Evolutionary conservation across 1,140 invertebrate genomes (phyloP).

Genomic region (Chrysomallon squamiferum): DNA sequence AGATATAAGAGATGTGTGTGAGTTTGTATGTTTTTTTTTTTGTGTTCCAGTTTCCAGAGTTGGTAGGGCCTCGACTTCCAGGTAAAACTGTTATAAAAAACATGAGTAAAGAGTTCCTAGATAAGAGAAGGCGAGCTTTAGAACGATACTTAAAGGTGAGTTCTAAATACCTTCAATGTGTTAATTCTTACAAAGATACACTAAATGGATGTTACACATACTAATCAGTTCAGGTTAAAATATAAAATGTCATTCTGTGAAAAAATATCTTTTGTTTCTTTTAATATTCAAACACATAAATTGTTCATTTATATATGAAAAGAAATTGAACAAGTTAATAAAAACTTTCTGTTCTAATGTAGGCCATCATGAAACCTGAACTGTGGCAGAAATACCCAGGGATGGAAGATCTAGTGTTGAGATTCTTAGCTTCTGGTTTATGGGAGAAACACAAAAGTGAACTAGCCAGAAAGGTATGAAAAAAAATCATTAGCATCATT

Average conservation of each 20-base stretch:
- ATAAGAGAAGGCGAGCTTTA: slow-evolving; percentile 83
- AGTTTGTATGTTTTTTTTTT: too few species aligned
- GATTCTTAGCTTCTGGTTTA: slow-evolving; percentile 81
- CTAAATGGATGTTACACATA: too few species aligned
- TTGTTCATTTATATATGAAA: too few species aligned
- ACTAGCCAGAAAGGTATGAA: slow-evolving; percentile 61
- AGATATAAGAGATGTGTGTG: too few species aligned
- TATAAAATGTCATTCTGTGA: too few species aligned
- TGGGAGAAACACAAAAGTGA: slow-evolving; percentile 71
- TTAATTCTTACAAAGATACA: too few species aligned
- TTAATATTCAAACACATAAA: too few species aligned
- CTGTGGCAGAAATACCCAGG: slow-evolving; percentile 72
- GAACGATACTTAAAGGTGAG: slow-evolving; percentile 79
- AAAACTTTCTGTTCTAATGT: slow-evolving; percentile 18
- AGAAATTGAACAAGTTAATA: background rate
- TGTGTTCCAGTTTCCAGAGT: slow-evolving; percentile 82
- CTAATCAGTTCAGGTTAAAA: too few species aligned
- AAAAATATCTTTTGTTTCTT: too few species aligned
- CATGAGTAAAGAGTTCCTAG: slow-evolving; percentile 84
- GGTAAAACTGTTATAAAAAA: slow-evolving; percentile 95
- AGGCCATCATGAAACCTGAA: slow-evolving; percentile 70
- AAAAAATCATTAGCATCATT: too few species aligned
- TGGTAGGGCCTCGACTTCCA: slow-evolving; percentile 83
- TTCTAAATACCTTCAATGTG: background rate
- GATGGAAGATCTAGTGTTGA: slow-evolving; percentile 73